These are phyloP conservation scores for Gallinago solitaria DNA, from an alignment of 2,797 vertebrate genomes.

Conservation along the genomic window DNA sequence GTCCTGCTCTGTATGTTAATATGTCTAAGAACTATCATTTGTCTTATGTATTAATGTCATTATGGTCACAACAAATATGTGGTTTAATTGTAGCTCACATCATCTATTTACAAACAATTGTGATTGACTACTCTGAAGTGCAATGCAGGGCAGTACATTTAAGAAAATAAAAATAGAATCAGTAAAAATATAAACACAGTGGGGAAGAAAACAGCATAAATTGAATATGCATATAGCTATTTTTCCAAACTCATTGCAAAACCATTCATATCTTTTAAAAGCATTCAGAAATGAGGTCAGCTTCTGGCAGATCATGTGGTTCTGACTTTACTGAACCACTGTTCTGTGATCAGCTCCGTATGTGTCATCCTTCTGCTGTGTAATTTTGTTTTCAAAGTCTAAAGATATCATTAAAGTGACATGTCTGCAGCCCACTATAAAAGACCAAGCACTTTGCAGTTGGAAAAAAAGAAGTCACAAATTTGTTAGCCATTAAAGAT, in stretches of 20 bases:
- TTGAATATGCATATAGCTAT: background rate
- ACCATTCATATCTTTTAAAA: conserved; percentile 30
- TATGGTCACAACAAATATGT: background rate
- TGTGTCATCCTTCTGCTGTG: conserved; percentile 76
- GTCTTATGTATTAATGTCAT: background rate
- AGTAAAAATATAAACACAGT: background rate
- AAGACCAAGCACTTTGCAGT: background rate
- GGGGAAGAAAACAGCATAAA: background rate
- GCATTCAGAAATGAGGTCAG: conserved; percentile 76
- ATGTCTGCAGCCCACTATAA: conserved; percentile 42
- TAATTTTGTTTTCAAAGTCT: conserved; percentile 63
- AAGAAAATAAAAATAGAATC: background rate
- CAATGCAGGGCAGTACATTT: background rate
- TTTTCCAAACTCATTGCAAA: conserved; percentile 13
- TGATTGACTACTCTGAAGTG: background rate
- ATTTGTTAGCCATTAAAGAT: background rate
- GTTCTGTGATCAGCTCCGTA: conserved; percentile 75
- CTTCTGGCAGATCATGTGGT: conserved; percentile 74
- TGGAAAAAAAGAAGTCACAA: background rate
- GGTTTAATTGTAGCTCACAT: background rate
- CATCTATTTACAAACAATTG: background rate
- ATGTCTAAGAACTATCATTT: background rate
- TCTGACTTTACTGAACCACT: conserved; percentile 69
- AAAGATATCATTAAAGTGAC: conserved; percentile 61
- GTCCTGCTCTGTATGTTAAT: background rate